Conservation (phyloP, 2,797 vertebrate species). For the Ibycter americanus region DNA sequence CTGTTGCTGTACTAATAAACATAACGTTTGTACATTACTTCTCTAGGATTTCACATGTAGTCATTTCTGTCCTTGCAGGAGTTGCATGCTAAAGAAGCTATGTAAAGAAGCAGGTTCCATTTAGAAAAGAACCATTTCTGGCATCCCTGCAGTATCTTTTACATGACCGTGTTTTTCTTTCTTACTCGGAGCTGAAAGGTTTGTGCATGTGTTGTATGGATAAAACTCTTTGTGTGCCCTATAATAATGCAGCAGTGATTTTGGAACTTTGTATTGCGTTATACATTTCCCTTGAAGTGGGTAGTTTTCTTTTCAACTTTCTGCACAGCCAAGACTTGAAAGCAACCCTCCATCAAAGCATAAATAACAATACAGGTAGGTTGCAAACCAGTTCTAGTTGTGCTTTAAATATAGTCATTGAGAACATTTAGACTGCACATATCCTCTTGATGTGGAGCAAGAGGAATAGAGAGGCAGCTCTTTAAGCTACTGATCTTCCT, state of each 20-base stretch:
- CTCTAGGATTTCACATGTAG: not conserved
- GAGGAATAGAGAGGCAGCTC: not conserved
- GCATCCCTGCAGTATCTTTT: not conserved
- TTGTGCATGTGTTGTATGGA: not conserved
- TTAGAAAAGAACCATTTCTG: not conserved
- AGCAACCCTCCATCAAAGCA: not conserved
- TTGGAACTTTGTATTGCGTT: not conserved
- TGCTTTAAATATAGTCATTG: not conserved
- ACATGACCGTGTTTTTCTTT: not conserved
- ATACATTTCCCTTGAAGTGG: not conserved
- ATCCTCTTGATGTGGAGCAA: not conserved
- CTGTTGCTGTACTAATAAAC: not conserved
- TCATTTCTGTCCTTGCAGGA: not conserved
- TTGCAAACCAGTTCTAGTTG: not conserved
- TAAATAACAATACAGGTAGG: not conserved
- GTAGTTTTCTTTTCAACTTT: not conserved
- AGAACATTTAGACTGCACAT: not conserved
- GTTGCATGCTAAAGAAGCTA: not conserved
- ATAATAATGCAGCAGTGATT: not conserved
- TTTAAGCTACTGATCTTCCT: not conserved
- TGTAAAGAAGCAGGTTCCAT: fast-evolving
- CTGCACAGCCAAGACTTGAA: not conserved
- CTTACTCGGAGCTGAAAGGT: not conserved
- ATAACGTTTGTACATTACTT: not conserved
- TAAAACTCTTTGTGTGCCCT: not conserved